These are phyloP conservation scores for Synanthedon andrenaeformis DNA, from an alignment of 2,888 invertebrate genomes.

Conservation along the genomic window DNA sequence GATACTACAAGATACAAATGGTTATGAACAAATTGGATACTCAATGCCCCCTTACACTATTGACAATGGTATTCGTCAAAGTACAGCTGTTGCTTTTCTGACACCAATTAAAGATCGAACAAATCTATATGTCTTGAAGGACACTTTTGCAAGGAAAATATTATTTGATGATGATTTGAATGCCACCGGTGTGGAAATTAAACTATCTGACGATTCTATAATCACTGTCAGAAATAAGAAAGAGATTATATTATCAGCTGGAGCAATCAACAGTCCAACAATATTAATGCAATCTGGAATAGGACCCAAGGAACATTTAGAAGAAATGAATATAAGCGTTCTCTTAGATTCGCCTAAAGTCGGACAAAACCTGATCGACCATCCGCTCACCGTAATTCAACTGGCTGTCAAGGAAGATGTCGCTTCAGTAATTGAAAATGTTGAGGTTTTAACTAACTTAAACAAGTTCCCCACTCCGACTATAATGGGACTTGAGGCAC, in stretches of 20 bases:
- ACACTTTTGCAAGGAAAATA: constrained; percentile 27
- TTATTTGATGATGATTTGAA: constrained; percentile 19
- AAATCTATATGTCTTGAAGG: constrained; percentile 33
- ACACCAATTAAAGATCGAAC: constrained; percentile 22
- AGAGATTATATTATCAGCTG: constrained; percentile 40
- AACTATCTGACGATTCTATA: constrained; percentile 13
- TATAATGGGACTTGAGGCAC: constrained; percentile 27
- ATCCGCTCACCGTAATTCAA: constrained; percentile 22
- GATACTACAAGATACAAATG: constrained; percentile 26
- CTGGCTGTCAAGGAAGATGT: constrained; percentile 16
- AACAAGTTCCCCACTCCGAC: constrained; percentile 24
- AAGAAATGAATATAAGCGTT: constrained; percentile 21
- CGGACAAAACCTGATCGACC: constrained; percentile 38
- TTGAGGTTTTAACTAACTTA: constrained; percentile 17
- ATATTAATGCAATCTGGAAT: constrained; percentile 42
- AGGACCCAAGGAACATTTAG: constrained; percentile 30
- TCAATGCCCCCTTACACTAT: constrained; percentile 20
- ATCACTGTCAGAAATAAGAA: constrained; percentile 17
- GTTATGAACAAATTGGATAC: constrained; percentile 29
- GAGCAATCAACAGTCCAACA: constrained; percentile 34
- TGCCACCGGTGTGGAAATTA: constrained; percentile 27
- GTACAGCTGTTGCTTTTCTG: constrained; percentile 25
- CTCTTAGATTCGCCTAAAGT: constrained; percentile 26
- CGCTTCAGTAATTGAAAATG: constrained; percentile 13
- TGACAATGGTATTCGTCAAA: constrained; percentile 23